phyloP scores from a whole-genome alignment of 2,797 vertebrate genomes.

The Anabacerthia variegaticeps region DNA sequence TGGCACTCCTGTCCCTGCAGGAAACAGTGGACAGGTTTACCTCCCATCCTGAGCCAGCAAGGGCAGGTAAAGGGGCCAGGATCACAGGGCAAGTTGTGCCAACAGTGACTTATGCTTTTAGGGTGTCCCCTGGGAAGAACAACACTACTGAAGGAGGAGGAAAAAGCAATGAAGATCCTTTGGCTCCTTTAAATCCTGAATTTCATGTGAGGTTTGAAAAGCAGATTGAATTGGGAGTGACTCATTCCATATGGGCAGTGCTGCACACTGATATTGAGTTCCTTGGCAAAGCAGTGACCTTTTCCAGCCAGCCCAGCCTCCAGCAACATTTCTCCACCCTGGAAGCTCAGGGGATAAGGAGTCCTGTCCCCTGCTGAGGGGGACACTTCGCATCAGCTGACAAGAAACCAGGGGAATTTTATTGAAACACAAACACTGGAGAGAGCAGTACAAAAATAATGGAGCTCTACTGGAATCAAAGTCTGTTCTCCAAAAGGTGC shows the following conservation, averaged over 20 bases:
- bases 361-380: accelerated
- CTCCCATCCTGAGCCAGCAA: accelerated
- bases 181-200: neutral
- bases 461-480: neutral
- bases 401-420: constrained; percentile 56
- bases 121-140: neutral
- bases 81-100: neutral
- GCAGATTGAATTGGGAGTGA: neutral
- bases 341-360: neutral
- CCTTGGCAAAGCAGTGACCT: neutral
- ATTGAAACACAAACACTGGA: constrained; percentile 53
- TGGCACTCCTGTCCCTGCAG: neutral
- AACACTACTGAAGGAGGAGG: neutral
- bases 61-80: neutral
- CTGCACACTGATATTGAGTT: accelerated
- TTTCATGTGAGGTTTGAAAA: accelerated
- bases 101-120: accelerated
- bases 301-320: neutral
- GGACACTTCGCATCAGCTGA: accelerated
- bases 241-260: accelerated
- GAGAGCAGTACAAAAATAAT: constrained; percentile 60
- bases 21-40: neutral
- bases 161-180: neutral
- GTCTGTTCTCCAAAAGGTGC: neutral
- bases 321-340: neutral